A percentile compares a stretch with the other conserved stretches of the same genome.
phyloP scores from a whole-genome alignment of 2,888 invertebrate genomes.

The Tipula confusa region DNA sequence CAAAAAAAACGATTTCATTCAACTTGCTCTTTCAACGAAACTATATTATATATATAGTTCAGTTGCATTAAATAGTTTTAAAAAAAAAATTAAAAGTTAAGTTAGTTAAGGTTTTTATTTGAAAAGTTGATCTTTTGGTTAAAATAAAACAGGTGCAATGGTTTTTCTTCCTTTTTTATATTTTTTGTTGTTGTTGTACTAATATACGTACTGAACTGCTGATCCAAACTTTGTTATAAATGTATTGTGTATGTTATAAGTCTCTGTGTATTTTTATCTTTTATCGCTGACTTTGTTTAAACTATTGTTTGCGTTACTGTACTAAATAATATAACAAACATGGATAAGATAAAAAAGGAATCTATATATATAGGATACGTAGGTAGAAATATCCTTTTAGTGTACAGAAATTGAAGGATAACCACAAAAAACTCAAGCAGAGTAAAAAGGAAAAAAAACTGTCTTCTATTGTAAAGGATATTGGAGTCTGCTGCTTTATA shows the following conservation, averaged over 20 bases:
- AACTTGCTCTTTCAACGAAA: background rate
- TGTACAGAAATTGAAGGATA: background rate
- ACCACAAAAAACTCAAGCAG: background rate
- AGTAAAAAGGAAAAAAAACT: background rate
- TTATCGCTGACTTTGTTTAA: slow-evolving; percentile 8
- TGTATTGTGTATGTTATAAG: background rate
- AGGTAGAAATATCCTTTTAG: slow-evolving; percentile 6
- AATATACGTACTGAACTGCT: background rate
- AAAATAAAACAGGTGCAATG: background rate
- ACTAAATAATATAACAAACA: background rate
- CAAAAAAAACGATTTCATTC: background rate
- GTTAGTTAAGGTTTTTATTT: slow-evolving; percentile 20
- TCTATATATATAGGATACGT: background rate
- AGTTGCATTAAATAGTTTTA: background rate
- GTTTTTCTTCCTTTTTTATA: background rate
- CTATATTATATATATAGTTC: background rate
- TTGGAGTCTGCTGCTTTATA: background rate
- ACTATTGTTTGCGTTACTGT: background rate
- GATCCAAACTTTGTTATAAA: background rate
- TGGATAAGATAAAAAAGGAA: background rate
- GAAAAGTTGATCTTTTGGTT: slow-evolving; percentile 25
- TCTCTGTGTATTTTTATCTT: background rate
- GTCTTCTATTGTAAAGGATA: background rate
- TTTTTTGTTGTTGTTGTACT: background rate
- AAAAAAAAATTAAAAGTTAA: background rate